Percentiles rank a stretch among this genome's conserved stretches.
These are phyloP conservation scores for Etia nguti DNA, from an alignment of 2,113 vertebrate genomes.

Conservation along the genomic window DNA sequence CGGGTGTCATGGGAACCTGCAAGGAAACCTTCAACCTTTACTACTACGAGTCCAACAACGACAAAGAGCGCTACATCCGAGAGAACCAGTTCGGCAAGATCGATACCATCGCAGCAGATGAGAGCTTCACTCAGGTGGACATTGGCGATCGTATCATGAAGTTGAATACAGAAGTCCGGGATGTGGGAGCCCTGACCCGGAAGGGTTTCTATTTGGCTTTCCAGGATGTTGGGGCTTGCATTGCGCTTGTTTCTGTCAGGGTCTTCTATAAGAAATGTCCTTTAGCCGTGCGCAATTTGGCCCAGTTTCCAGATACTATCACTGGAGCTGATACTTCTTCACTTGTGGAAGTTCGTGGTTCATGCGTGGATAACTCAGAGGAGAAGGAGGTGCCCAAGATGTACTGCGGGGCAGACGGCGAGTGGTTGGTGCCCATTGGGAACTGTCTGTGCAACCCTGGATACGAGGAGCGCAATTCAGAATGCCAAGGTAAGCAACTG, in stretches of 20 bases:
- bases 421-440: slow-evolving; percentile 98
- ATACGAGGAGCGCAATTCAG: slow-evolving; percentile 86
- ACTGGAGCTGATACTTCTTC: slow-evolving; percentile 95
- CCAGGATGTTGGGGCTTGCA: slow-evolving; percentile 97
- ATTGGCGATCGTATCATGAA: slow-evolving; percentile 98
- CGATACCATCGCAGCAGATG: slow-evolving; percentile 93
- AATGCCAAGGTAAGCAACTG: slow-evolving; percentile 88
- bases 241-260: slow-evolving; percentile 91
- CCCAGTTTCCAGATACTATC: slow-evolving; percentile 95
- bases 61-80: slow-evolving; percentile 89
- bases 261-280: slow-evolving; percentile 98
- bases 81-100: slow-evolving; percentile 96
- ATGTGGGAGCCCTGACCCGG: slow-evolving; percentile 85
- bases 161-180: slow-evolving; percentile 93
- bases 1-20: slow-evolving; percentile 96
- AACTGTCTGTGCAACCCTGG: slow-evolving; percentile 95
- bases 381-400: slow-evolving; percentile 98
- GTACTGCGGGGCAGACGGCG: slow-evolving; percentile 98
- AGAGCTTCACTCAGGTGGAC: slow-evolving; percentile 99
- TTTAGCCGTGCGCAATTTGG: slow-evolving; percentile 88
- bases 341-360: slow-evolving; percentile 94
- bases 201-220: slow-evolving; percentile 98
- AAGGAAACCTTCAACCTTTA: slow-evolving; percentile 99
- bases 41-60: slow-evolving; percentile 94
- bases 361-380: slow-evolving; percentile 95